Conservation (phyloP, 2,888 invertebrate genomes). For the Sphinx pinastri region DNA sequence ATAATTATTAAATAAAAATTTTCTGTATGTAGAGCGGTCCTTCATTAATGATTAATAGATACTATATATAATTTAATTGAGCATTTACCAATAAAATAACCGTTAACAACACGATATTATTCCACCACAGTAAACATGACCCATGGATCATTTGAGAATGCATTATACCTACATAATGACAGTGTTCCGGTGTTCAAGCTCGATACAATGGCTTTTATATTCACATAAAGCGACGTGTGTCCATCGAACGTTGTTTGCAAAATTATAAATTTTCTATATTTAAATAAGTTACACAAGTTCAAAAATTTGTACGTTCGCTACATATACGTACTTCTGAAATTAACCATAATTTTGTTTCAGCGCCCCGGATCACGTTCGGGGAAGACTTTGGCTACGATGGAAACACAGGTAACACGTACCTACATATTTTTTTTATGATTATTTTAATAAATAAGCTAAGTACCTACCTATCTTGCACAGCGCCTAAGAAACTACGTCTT, state of each 20-base stretch:
- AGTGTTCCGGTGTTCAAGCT: slow-evolving; percentile 66
- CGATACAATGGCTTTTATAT: slow-evolving; percentile 55
- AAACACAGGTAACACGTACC: slow-evolving; percentile 69
- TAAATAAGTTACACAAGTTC: background rate
- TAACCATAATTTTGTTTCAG: slow-evolving; percentile 53
- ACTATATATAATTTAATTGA: too few relatives aligned
- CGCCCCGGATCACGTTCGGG: slow-evolving; percentile 58
- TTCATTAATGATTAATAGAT: too few relatives aligned
- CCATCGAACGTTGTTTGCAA: background rate
- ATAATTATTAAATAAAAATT: too few relatives aligned
- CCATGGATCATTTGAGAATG: slow-evolving; percentile 22
- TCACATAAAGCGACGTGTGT: slow-evolving; percentile 17
- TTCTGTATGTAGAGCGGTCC: too few relatives aligned
- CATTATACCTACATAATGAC: slow-evolving; percentile 53
- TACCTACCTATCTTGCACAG: slow-evolving; percentile 10
- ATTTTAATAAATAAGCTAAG: slow-evolving; percentile 21
- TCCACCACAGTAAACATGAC: background rate
- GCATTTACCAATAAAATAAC: background rate
- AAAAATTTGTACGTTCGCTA: too few relatives aligned
- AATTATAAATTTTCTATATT: background rate
- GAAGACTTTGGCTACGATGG: slow-evolving; percentile 86
- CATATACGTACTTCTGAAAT: too few relatives aligned
- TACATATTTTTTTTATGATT: background rate
- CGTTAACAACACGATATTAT: background rate
- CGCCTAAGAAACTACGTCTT: too few relatives aligned